Conservation (phyloP, 2,113 vertebrate genomes). For the Numida meleagris region DNA sequence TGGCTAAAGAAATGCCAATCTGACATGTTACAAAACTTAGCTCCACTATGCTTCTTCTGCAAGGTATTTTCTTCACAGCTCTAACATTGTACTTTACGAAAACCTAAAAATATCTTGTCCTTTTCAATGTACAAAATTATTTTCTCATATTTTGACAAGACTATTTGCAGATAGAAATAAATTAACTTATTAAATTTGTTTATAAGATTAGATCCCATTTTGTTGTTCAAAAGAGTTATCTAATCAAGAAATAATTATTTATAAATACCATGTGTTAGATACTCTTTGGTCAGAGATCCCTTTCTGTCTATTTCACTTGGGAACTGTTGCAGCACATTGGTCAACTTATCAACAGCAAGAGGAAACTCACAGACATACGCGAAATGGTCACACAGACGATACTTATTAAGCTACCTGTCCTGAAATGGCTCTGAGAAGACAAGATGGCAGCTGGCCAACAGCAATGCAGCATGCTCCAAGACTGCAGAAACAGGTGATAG, state of each 20-base stretch:
- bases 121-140: background rate
- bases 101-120: background rate
- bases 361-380: background rate
- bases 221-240: background rate
- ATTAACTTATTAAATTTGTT: background rate
- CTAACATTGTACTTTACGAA: background rate
- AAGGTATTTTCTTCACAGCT: background rate
- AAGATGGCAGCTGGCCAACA: background rate
- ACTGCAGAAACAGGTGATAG: background rate
- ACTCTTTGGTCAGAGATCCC: background rate
- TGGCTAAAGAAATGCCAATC: slow-evolving; percentile 27
- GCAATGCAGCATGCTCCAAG: background rate
- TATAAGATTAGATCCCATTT: background rate
- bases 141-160: background rate
- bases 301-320: background rate
- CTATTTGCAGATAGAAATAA: background rate
- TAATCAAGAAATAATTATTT: slow-evolving; percentile 1
- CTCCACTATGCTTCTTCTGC: background rate
- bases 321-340: background rate
- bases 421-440: background rate
- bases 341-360: background rate
- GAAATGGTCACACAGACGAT: background rate
- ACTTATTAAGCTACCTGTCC: background rate
- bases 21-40: background rate
- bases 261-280: background rate